Base-by-base conservation (phyloP, 2,888 invertebrate species). In the Dione juno region DNA sequence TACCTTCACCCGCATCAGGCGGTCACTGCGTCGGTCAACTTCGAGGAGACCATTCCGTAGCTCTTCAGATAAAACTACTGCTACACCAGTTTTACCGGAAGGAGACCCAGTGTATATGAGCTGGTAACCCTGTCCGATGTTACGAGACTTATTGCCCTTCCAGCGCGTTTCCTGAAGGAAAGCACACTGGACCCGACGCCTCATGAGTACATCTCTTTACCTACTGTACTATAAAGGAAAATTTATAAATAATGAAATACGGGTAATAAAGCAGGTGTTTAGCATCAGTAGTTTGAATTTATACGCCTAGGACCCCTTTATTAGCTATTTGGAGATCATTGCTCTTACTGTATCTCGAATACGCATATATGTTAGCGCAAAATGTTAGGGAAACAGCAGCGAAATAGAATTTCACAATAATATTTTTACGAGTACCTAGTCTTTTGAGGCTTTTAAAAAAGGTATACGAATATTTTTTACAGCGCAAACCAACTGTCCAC, bases 201-300 rank as follows among this genome's bases (percentile, higher is more conserved):
- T n/a, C n/a, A n/a, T n/a, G n/a, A n/a, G n/a, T n/a, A n/a, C n/a
- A n/a, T n/a, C n/a, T n/a, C n/a, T n/a, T n/a, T n/a, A n/a, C n/a
- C n/a, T n/a, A n/a, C n/a, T n/a, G n/a, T n/a, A n/a, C n/a, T 48
- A 65, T 41, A 45, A 61, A 43, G 48, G 52, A 45, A 37, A 57
- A 70, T n/a, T n/a, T n/a, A 57, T 40, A 61, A 61, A 45, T 67
- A 73, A 76, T 64, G 71, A 72, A 75, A 77, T 69, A 57, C 53
- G 65, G 77, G 81, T 81, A 82, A 81, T 78, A 81, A 83, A 68
- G 78, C 80, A 81, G 81, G 81, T 82, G 80, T 80, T 81, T 79
- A 81, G 75, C 77, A 77, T 77, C 77, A 75, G 77, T 77, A 72
- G 76, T 78, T 77, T 73, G 72, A 77, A 77, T n/a, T n/a, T n/a